These are phyloP conservation scores for Acanthisitta chloris DNA, from an alignment of 2,113 vertebrate genomes.

Conservation along the genomic window DNA sequence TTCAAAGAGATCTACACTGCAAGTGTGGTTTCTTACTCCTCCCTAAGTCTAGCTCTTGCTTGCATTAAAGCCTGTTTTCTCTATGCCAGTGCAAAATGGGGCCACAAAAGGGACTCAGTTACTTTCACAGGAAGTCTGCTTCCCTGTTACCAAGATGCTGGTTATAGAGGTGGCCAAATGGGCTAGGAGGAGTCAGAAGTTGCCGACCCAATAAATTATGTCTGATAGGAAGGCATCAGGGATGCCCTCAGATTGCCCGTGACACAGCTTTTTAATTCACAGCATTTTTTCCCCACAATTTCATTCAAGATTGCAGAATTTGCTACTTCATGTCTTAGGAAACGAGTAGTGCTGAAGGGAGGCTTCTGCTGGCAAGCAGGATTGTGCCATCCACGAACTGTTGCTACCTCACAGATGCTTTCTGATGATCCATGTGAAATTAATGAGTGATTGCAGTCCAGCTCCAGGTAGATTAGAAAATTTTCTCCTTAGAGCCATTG, in stretches of 20 bases:
- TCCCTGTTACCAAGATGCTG: not conserved
- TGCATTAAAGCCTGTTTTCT: not conserved
- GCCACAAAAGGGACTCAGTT: not conserved
- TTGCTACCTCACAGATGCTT: not conserved
- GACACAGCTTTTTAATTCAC: not conserved
- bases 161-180: not conserved
- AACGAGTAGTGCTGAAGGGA: not conserved
- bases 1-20: not conserved
- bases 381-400: not conserved
- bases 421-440: not conserved
- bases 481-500: not conserved
- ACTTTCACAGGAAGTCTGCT: not conserved
- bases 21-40: not conserved
- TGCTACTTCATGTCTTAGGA: not conserved
- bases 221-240: accelerated
- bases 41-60: not conserved
- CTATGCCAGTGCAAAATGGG: not conserved
- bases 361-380: not conserved
- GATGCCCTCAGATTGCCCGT: not conserved
- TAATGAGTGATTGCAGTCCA: slow-evolving; percentile 29
- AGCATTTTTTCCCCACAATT: not conserved
- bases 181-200: not conserved
- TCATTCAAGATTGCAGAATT: not conserved
- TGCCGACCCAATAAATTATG: not conserved
- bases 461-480: not conserved